Base-by-base conservation (phyloP, 53 echinoderm and acorn worm genomes). In the Apostichopus leukothele region DNA sequence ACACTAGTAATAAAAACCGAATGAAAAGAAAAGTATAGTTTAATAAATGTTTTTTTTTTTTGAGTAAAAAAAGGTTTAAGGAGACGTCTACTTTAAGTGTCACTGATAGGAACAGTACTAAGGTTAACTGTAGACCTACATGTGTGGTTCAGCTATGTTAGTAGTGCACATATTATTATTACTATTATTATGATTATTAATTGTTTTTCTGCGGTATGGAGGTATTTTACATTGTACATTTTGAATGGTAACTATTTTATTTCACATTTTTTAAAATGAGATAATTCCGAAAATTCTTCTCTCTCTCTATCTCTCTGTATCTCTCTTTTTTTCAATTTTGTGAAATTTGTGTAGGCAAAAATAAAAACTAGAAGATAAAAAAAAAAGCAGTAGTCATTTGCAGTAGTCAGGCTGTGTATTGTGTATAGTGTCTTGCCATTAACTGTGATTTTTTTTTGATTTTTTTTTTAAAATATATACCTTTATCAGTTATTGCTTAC, bases 201-300 rank as follows among this genome's bases (percentile, higher is more conserved):
- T 71, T 71, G 14, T 71, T 16, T 71, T 71, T 71, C 6, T 71
- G 71, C 71, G 18, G 71, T 71, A 71, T 71, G 20, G 71, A 71
- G 71, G 71, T 71, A 71, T 71, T 71, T 71, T 71, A 71, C 71
- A 71, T 18, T 71, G 71, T 71, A 71, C 71, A 71, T 71, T 71
- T 71, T 71, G 71, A 71, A 71, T 71, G 71, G 71, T 71, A 18
- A 71, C 71, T 71, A 71, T 71, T 71, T 16, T 18, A 71, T 71
- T 71, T 19, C 71, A n/a, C 71, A n/a, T 19, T 71, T 71, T 71
- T 71, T 9, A 57, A 57, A 57, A 57, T 57, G 57, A 57, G 57
- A 57, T 57, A 9, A 57, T 57, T 57, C 57, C 57, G 57, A 57
- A 57, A 57, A 57, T 57, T 57, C 57, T 57, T 57, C 10, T 10